Evolutionary conservation across 2,888 invertebrate species (phyloP).

Genomic region (Nezara viridula): DNA sequence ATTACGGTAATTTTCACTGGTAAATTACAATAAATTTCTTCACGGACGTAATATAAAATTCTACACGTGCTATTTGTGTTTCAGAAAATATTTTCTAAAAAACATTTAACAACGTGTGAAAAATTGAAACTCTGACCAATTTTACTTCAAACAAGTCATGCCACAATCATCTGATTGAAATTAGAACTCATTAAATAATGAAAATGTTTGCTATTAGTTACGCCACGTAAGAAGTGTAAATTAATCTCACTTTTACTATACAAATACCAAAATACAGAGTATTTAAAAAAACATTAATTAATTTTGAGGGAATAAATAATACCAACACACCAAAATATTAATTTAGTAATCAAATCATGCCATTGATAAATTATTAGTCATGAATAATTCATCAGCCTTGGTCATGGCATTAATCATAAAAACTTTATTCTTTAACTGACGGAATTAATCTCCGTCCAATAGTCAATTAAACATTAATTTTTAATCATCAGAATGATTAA

Average conservation of each 20-base stretch:
- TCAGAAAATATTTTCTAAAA: neutral
- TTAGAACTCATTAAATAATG: neutral
- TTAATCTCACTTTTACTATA: neutral
- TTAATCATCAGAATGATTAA: neutral
- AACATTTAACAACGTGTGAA: neutral
- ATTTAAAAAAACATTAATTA: neutral
- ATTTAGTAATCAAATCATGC: conserved; percentile 16
- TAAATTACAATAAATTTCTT: neutral
- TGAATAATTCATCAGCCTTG: conserved; percentile 1
- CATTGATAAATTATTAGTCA: conserved; percentile 5
- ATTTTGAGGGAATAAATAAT: neutral
- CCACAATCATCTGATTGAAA: neutral
- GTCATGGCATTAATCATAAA: neutral
- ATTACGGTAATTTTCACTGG: neutral
- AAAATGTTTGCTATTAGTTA: neutral
- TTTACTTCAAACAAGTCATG: neutral
- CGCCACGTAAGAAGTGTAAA: neutral
- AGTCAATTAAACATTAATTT: neutral
- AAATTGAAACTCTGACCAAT: neutral
- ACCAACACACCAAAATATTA: neutral
- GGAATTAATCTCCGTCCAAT: neutral
- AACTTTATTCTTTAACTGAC: neutral
- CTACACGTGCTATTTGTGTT: neutral
- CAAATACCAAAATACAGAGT: neutral
- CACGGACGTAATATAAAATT: neutral